Base-by-base conservation (phyloP, 2,888 invertebrate species). In the Chydorus sphaericus region DNA sequence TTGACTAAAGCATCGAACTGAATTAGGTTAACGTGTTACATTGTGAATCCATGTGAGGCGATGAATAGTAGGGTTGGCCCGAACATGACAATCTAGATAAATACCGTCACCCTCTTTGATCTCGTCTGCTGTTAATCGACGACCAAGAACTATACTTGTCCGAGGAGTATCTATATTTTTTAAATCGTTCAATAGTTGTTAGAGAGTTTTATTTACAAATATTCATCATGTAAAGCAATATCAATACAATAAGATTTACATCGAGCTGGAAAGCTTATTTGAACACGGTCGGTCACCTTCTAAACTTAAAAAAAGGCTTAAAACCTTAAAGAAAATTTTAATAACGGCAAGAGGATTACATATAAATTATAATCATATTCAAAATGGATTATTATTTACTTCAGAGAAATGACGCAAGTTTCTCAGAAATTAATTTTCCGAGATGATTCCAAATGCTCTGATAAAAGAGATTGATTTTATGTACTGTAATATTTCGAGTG, bases 81-180 rank as follows among this genome's bases (percentile, higher is more conserved):
- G 76, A 64, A 85, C 80, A 71, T 81, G 80, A 71, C 85, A 85
- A 71, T 84, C 84, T 67, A 85, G 84, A 69, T 84, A 84, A 61
- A 84, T 83, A 70, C 85, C 84, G 66, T 82, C 83, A 59, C 83
- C 83, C 70, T 85, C 85, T 66, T 83, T 82, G 64, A 86, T 85
- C 69, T 84, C 83, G 63, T 81, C 78, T 1, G 84, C 82, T 72
- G 84, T 83, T 67, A 85, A 75, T 70, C 80, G 83, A 59, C 81
- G 78, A 60, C 85, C 85, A 61, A 85, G 73, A 62, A 79, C 77
- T 64, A 85, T 74, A 61, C 76, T 77, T 61, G 83, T 71, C 63
- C 79, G 80, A 61, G 85, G 85, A 60, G 81, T 73, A 74, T 82
- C 85, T 83, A 71, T 10, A 66, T 28, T 49, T 49, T n/a, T 11